A percentile compares a stretch with the other conserved stretches of the same genome.
These are phyloP conservation scores for Rhipidura dahli DNA, from an alignment of 2,113 vertebrate species.

Conservation along the genomic window DNA sequence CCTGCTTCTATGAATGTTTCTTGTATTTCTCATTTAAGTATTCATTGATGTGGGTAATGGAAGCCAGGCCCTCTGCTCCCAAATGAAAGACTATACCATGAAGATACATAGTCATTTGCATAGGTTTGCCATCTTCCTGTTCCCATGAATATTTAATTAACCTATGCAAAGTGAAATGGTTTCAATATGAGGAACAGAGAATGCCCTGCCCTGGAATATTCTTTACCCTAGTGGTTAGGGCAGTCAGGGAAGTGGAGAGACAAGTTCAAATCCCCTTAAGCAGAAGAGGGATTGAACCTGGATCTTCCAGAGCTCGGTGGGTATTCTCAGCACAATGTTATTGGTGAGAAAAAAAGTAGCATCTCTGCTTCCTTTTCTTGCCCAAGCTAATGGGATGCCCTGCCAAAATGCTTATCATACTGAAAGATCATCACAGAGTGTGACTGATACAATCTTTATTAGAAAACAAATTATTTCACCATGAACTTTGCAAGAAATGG, in stretches of 20 bases:
- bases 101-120: conserved; percentile 46
- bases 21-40: conserved; percentile 54
- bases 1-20: conserved; percentile 24
- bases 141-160: conserved; percentile 63
- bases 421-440: conserved; percentile 26
- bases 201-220: conserved; percentile 55
- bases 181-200: conserved; percentile 59
- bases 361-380: conserved; percentile 25
- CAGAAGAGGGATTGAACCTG: conserved; percentile 13
- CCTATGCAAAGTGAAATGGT: conserved; percentile 55
- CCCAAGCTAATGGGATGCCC: background rate
- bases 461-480: conserved; percentile 42
- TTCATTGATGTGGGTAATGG: conserved; percentile 64
- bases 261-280: conserved; percentile 60
- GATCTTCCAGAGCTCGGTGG: background rate
- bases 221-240: conserved; percentile 36
- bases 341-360: conserved; percentile 40
- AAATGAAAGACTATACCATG: conserved; percentile 49
- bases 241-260: conserved; percentile 51
- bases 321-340: background rate
- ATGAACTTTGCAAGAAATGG: conserved; percentile 36
- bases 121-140: conserved; percentile 58
- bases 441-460: conserved; percentile 57
- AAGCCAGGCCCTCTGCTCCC: conserved; percentile 34
- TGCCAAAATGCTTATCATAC: conserved; percentile 10